A percentile compares a stretch with the other conserved stretches of the same genome.
phyloP scores from a whole-genome alignment of 1,140 invertebrate genomes.

The Apis cerana region DNA sequence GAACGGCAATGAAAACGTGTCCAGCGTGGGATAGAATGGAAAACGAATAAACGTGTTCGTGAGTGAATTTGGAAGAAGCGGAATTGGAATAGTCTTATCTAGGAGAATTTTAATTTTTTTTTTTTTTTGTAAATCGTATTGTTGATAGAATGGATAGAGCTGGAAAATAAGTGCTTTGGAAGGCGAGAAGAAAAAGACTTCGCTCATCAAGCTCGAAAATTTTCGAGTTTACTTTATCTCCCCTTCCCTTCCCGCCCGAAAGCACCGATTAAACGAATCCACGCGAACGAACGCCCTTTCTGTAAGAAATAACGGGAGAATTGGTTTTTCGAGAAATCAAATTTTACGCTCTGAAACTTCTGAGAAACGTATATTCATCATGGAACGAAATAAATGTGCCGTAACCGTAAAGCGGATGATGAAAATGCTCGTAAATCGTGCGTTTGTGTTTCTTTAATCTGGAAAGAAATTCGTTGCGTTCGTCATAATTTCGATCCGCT shows the following conservation, averaged over 20 bases:
- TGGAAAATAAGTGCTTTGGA: background rate
- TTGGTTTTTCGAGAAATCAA: constrained; percentile 7
- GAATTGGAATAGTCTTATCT: too few species aligned
- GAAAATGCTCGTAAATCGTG: constrained; percentile 12
- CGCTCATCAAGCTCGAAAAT: background rate
- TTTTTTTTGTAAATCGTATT: too few species aligned
- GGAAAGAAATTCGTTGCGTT: background rate
- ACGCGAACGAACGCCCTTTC: background rate
- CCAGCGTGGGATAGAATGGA: background rate
- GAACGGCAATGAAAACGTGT: background rate
- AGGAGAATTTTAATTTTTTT: too few species aligned
- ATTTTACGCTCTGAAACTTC: constrained; percentile 22
- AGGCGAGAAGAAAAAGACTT: too few species aligned
- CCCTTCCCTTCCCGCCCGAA: background rate
- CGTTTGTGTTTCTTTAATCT: background rate
- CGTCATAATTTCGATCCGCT: constrained; percentile 27
- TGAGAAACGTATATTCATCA: background rate
- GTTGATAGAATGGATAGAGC: too few species aligned
- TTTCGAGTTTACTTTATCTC: background rate
- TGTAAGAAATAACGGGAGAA: background rate
- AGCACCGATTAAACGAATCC: constrained; percentile 17
- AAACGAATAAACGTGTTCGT: background rate
- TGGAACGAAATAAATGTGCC: constrained; percentile 21
- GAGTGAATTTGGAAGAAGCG: too few species aligned
- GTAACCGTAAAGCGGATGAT: constrained; percentile 24